Evolutionary conservation across 2,888 invertebrate species (phyloP), one percentile per base, ranked within the genome.

Genomic region (Serripes groenlandicus): DNA sequence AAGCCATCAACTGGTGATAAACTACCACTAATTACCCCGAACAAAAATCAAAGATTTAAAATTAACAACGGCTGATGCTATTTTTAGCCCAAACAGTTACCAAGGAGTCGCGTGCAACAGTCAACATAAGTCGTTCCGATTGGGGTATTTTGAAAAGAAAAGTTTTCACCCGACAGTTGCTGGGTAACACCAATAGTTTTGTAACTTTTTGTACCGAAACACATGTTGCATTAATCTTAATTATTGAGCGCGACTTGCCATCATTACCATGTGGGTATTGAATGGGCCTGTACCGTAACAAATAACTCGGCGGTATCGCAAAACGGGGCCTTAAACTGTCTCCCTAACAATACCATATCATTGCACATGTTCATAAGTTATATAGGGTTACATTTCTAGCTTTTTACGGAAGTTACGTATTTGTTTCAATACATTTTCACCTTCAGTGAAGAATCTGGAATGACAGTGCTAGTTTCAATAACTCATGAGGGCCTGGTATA

Each of bases 221-320:
- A 66, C 66, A 66, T 66, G 66, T 66, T 66, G 66, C 28, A 66
- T 66, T 66, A 66, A 66, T 66, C 66, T 66, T 66, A 66, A 66
- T 66, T 66, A 66, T 66, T 42, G 42, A 42, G 42, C 66, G 37
- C 23, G 66, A 66, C 66, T 28, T 42, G 66, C 66, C 35, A 66
- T 37, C 42, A 66, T 66, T 66, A 66, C n/a, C 66, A 42, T 42
- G 42, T 66, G 23, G 66, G 37, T 66, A n/a, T 66, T 42, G 28
- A 66, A 66, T n/a, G 35, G 66, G 62, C n/a, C 28, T 66, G 66
- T 66, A 66, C 66, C 66, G 66, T 66, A 66, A 66, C 66, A 66
- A 66, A n/a, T n/a, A n/a, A n/a, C n/a, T n/a, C n/a, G n/a, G n/a
- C n/a, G n/a, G n/a, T n/a, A n/a, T n/a, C n/a, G n/a, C n/a, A n/a